Conservation (phyloP, 2,797 vertebrate genomes). For the Myoxocephalus aenaeus region DNA sequence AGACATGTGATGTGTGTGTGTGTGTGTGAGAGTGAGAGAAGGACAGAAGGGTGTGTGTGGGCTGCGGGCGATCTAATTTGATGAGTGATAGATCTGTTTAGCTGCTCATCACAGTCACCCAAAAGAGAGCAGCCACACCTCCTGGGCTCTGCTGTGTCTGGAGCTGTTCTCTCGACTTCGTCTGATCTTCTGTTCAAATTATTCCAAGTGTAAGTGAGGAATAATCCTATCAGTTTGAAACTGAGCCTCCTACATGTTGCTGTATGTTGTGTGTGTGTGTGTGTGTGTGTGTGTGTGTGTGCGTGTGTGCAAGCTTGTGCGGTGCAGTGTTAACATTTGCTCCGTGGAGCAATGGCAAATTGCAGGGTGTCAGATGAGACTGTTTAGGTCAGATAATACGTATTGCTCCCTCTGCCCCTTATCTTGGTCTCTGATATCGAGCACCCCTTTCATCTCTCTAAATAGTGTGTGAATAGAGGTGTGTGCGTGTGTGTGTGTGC, state of each 20-base stretch:
- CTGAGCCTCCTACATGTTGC: conserved; percentile 32
- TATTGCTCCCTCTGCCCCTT: conserved; percentile 69
- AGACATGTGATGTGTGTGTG: conserved; percentile 39
- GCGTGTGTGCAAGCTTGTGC: conserved; percentile 32
- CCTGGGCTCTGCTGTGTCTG: conserved; percentile 52
- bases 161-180: conserved; percentile 39
- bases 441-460: conserved; percentile 70
- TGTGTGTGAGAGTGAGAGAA: conserved; percentile 21
- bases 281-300: conserved; percentile 19
- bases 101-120: conserved; percentile 60
- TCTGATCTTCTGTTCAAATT: conserved; percentile 42
- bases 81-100: conserved; percentile 74
- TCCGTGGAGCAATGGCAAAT: conserved; percentile 72
- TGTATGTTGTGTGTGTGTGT: conserved; percentile 20
- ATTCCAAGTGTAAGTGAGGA: conserved; percentile 30
- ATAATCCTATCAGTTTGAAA: conserved; percentile 41
- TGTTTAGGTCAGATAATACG: conserved; percentile 81
- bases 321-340: conserved; percentile 74
- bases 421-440: conserved; percentile 70
- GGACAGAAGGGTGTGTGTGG: conserved; percentile 32
- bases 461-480: conserved; percentile 52
- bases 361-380: conserved; percentile 77
- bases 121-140: conserved; percentile 67
- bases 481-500: conserved; percentile 52
- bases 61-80: conserved; percentile 57